Conservation (phyloP, 2,113 vertebrate genomes). For the Calidris pugnax region DNA sequence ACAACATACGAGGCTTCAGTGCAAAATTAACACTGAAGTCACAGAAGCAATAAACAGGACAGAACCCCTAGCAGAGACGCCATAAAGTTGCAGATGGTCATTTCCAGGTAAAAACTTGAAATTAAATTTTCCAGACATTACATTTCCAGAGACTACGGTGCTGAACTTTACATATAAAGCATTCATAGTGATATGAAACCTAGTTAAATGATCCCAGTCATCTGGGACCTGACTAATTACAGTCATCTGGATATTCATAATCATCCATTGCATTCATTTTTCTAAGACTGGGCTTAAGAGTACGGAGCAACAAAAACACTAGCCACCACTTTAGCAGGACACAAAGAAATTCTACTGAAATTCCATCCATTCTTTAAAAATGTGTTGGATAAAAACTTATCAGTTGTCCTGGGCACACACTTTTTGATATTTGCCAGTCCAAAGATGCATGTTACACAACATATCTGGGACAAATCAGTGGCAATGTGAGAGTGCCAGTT, state of each 20-base stretch:
- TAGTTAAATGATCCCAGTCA: not conserved
- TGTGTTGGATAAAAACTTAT: accelerated
- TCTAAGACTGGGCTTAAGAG: not conserved
- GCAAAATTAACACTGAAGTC: not conserved
- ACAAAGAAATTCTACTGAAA: not conserved
- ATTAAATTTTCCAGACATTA: not conserved
- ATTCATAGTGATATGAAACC: not conserved
- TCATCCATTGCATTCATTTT: not conserved
- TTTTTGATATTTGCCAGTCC: not conserved
- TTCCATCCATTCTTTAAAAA: not conserved
- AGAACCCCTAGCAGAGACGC: not conserved
- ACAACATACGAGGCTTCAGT: not conserved
- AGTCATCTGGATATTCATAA: not conserved
- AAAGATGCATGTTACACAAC: not conserved
- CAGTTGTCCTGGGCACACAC: accelerated
- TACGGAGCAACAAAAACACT: not conserved
- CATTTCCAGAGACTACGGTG: not conserved
- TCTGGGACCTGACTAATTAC: not conserved
- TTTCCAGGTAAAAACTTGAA: not conserved
- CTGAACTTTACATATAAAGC: not conserved
- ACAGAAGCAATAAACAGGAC: not conserved
- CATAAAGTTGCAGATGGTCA: not conserved
- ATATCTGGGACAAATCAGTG: not conserved
- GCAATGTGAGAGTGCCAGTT: not conserved
- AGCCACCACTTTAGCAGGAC: not conserved